These are phyloP conservation scores for Saguinus imperator DNA, from an alignment of 2,113 vertebrate genomes.

Conservation along the genomic window DNA sequence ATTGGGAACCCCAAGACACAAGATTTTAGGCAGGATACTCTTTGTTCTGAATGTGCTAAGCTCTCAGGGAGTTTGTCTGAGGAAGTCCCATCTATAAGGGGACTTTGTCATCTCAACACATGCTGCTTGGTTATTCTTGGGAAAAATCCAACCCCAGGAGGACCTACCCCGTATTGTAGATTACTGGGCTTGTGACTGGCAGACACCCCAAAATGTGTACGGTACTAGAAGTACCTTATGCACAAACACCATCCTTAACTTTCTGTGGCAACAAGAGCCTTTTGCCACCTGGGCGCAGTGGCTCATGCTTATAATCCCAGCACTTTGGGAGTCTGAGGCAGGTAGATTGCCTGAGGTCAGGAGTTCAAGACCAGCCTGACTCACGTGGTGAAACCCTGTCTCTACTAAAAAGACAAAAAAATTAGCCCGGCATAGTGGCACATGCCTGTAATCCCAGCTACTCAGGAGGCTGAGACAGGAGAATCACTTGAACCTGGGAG, in stretches of 20 bases:
- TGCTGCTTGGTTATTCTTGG: background rate
- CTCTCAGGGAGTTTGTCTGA: background rate
- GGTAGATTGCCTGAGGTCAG: background rate
- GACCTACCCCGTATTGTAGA: background rate
- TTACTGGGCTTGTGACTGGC: background rate
- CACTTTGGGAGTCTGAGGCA: background rate
- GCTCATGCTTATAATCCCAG: background rate
- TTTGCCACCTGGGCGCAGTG: background rate
- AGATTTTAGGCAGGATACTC: background rate
- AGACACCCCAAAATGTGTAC: background rate
- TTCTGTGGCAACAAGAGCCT: background rate
- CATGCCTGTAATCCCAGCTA: no score
- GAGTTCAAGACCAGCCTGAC: background rate
- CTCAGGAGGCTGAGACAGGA: no score
- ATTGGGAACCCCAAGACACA: background rate
- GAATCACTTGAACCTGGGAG: no score
- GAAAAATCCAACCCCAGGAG: background rate
- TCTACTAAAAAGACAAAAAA: no score
- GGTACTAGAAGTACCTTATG: background rate
- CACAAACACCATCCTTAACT: background rate
- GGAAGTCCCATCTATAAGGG: background rate
- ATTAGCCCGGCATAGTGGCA: no score
- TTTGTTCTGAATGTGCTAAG: background rate
- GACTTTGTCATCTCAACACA: background rate
- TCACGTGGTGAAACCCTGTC: no score